These are phyloP conservation scores for Stegastes partitus DNA, from an alignment of 2,113 vertebrate genomes.

Conservation along the genomic window DNA sequence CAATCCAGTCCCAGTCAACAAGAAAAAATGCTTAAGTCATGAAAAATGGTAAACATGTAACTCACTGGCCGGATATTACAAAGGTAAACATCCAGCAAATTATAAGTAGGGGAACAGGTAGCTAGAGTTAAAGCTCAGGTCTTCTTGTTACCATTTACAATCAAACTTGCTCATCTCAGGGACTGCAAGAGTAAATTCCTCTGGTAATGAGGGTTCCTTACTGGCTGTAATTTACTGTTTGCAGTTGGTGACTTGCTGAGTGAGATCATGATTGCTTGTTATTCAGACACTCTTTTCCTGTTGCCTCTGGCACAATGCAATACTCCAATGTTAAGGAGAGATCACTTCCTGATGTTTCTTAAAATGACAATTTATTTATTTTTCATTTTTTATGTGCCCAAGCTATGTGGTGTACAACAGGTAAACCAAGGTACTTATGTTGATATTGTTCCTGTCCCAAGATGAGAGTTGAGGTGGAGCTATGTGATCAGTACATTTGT, in stretches of 20 bases:
- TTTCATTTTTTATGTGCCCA: no score
- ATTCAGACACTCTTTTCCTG: constrained; percentile 41
- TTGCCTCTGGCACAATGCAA: constrained; percentile 31
- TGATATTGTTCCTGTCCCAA: no score
- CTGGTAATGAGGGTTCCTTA: constrained; percentile 40
- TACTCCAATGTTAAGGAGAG: constrained; percentile 17
- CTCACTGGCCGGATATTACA: not conserved
- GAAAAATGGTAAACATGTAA: not conserved
- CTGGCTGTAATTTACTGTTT: constrained; percentile 43
- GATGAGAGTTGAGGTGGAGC: no score
- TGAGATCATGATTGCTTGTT: constrained; percentile 43
- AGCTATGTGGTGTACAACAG: no score
- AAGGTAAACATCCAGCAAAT: not conserved
- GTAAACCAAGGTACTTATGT: no score
- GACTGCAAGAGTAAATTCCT: constrained; percentile 17
- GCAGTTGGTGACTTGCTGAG: constrained; percentile 55
- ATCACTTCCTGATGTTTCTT: not conserved
- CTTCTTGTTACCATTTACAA: constrained; percentile 8
- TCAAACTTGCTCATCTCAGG: constrained; percentile 39
- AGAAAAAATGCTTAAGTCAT: constrained; percentile 5
- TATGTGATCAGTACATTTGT: no score
- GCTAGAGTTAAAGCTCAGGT: not conserved
- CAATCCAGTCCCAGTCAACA: not conserved
- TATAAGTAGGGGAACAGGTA: not conserved
- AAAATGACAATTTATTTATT: no score